phyloP scores from a whole-genome alignment of 2,888 invertebrate species.

The Amphipyra berbera region DNA sequence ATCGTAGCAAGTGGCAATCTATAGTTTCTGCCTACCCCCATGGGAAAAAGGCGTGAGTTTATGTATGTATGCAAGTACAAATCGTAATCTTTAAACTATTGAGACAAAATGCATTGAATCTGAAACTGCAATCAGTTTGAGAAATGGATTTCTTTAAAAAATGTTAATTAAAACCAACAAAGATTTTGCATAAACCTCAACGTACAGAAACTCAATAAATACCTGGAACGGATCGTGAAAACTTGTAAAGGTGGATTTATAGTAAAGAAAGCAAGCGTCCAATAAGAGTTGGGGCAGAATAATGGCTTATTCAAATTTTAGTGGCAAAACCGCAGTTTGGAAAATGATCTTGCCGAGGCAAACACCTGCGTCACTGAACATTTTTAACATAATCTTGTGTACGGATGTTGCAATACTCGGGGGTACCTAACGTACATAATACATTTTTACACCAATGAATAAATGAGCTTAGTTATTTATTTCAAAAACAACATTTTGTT shows the following conservation, averaged over 20 bases:
- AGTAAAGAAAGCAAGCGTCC: slow-evolving; percentile 61
- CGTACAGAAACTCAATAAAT: slow-evolving; percentile 48
- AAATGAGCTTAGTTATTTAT: not conserved
- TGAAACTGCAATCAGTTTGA: not conserved
- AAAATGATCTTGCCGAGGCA: slow-evolving; percentile 70
- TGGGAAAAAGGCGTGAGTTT: too few species aligned
- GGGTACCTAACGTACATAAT: not conserved
- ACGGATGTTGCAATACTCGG: slow-evolving; percentile 3
- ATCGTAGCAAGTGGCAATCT: too few species aligned
- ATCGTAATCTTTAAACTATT: too few species aligned
- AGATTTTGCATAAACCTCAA: slow-evolving; percentile 14
- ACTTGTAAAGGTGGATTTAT: slow-evolving; percentile 70
- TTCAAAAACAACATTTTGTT: not conserved
- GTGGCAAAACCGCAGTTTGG: slow-evolving; percentile 77
- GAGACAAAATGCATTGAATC: not conserved
- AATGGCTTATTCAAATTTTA: slow-evolving; percentile 87
- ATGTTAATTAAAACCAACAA: slow-evolving; percentile 39
- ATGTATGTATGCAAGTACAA: too few species aligned
- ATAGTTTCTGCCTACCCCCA: too few species aligned
- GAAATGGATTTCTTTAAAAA: slow-evolving; percentile 1
- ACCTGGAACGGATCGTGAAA: slow-evolving; percentile 57
- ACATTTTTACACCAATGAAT: slow-evolving; percentile 2
- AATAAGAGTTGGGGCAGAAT: slow-evolving; percentile 70
- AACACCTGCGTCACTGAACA: slow-evolving; percentile 72
- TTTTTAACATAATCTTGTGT: slow-evolving; percentile 38